Base-by-base conservation (phyloP, 2,113 vertebrate species). In the Periophthalmodon schlosseri region DNA sequence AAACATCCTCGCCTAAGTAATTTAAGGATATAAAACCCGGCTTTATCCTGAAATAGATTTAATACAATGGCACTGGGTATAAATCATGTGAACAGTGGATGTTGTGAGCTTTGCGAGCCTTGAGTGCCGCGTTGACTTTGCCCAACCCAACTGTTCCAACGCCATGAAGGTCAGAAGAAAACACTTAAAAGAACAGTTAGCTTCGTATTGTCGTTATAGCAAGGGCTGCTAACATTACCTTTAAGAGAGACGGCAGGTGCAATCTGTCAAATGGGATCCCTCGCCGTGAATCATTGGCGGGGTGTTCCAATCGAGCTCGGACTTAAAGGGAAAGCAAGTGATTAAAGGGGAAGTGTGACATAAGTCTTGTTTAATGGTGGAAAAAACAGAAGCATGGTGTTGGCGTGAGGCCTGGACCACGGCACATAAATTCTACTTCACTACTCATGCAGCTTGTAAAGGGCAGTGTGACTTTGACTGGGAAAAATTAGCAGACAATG, bases 281-380 rank as follows among this genome's bases (percentile, higher is more conserved):
- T 85, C 78, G 63, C 68, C 49, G 77, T 89, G 82, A 90, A 74
- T 88, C 87, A 89, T 84, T 87, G 87, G 83, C 77, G 56, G 76
- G 80, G 73, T 6, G 58, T 85, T 82, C 73, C 20, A 75, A 85
- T 83, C 84, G 75, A 67, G 86, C 80, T 69, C 74, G 49, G 86
- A 78, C 86, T 80, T 66, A 70, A 60, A 68, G 75, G 84, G 87
- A 90, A 83, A 84, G 80, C 67, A 71, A 49, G 85, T 91, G 85
- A 89, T 91, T 87, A 89, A 92, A 91, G 86, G 84, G 84, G 87
- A 90, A 84, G 83, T 88, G 81, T 89, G 81, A 86, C 88, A 91
- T 91, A 91, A 93, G 90, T 92, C 82, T 90, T 88, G 84, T 88
- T 92, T 92, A 92, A 93, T 91, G 86, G 89, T 85, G 86, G 14